phyloP scores from a whole-genome alignment of 2,113 vertebrate genomes.

The human (Homo sapiens) region DNA sequence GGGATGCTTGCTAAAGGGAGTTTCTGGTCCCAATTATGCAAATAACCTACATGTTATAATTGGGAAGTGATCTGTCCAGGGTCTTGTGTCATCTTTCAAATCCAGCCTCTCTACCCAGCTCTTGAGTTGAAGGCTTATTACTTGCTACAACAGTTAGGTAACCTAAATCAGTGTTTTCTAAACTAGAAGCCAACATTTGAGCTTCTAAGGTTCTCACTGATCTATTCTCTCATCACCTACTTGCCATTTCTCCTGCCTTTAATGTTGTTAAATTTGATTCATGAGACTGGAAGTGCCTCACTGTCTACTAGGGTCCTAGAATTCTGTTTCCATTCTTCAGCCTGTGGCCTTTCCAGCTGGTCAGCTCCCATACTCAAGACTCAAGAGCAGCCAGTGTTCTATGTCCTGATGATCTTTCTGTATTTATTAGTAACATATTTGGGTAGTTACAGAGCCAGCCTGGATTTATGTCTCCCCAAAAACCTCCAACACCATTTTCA shows the following conservation, averaged over 20 bases:
- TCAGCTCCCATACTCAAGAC: not conserved
- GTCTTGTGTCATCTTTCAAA: not conserved
- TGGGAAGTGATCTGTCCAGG: not conserved
- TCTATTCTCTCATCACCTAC: not conserved
- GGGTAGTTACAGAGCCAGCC: not conserved
- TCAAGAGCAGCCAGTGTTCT: not conserved
- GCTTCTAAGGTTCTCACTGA: not conserved
- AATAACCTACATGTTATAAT: not conserved
- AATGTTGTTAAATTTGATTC: not conserved
- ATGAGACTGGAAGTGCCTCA: not conserved
- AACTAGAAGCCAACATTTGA: not conserved
- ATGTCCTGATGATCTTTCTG: not conserved
- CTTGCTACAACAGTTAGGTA: not conserved
- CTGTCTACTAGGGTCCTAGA: not conserved
- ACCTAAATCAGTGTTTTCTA: not conserved
- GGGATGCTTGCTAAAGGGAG: not conserved
- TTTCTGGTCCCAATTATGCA: not conserved
- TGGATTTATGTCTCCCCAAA: not conserved
- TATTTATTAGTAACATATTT: not conserved
- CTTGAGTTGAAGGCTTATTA: not conserved
- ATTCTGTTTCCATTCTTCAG: not conserved
- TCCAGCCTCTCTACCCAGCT: not conserved
- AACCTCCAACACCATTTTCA: not conserved
- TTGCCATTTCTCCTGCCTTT: not conserved
- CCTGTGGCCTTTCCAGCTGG: not conserved